Conservation (phyloP, 2,888 invertebrate species). For the Drosophila merina region DNA sequence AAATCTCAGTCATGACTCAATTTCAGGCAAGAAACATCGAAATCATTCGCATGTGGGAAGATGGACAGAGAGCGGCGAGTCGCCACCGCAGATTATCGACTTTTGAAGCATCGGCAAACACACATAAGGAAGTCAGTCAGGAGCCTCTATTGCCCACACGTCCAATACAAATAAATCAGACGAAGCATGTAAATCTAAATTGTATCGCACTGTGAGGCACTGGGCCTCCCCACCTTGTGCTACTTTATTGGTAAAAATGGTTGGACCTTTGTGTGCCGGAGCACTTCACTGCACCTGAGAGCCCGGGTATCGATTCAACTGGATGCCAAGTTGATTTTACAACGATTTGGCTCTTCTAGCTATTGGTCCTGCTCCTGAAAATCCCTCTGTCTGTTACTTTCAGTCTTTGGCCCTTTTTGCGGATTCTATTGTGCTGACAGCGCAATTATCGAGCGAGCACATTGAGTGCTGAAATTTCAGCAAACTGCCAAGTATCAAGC, state of each 20-base stretch:
- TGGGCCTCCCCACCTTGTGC: conserved; percentile 51
- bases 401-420: conserved; percentile 10
- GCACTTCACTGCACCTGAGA: conserved; percentile 14
- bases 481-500: background rate
- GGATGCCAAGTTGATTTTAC: conserved; percentile 59
- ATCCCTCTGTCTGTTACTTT: conserved; percentile 45
- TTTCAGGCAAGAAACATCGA: conserved; percentile 14
- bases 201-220: conserved; percentile 63
- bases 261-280: conserved; percentile 27
- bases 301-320: conserved; percentile 46
- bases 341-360: conserved; percentile 49
- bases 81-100: conserved; percentile 38
- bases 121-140: conserved; percentile 15
- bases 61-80: conserved; percentile 16
- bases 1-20: conserved; percentile 41
- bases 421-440: conserved; percentile 21
- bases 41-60: background rate
- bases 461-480: conserved; percentile 17
- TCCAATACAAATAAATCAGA: conserved; percentile 70
- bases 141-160: conserved; percentile 51
- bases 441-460: conserved; percentile 22
- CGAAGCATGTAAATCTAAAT: conserved; percentile 64
- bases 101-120: conserved; percentile 28
- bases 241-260: conserved; percentile 43
- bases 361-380: conserved; percentile 26